Evolutionary conservation across 2,113 vertebrate genomes (phyloP).

Genomic region (Mastomys coucha): DNA sequence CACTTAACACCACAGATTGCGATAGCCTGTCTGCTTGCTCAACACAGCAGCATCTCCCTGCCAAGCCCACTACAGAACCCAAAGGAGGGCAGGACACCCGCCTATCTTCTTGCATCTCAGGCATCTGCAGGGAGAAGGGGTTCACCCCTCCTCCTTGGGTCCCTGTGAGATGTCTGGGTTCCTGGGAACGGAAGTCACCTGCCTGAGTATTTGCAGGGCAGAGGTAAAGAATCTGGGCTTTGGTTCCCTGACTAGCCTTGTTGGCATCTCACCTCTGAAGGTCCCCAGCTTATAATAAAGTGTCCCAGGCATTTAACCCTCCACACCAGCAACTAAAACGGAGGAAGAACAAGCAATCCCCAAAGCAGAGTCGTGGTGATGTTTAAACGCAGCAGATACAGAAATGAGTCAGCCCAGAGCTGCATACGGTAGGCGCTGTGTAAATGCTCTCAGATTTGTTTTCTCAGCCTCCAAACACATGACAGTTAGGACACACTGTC

Average conservation of each 20-base stretch:
- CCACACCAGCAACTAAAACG: neutral
- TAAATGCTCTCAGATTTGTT: neutral
- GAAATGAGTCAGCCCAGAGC: neutral
- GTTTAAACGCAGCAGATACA: rapidly evolving
- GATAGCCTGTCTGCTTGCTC: neutral
- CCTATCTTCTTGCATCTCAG: neutral
- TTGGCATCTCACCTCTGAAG: neutral
- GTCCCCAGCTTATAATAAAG: neutral
- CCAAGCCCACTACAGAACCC: neutral
- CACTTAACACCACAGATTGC: no score
- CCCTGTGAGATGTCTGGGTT: neutral
- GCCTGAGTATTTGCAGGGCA: neutral
- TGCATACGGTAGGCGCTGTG: neutral
- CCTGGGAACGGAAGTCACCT: neutral
- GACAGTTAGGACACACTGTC: neutral
- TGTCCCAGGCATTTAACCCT: no score
- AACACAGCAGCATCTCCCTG: rapidly evolving
- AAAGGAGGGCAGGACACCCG: neutral
- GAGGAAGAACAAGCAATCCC: neutral
- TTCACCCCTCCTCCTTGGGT: neutral
- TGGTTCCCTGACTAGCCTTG: neutral
- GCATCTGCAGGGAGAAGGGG: neutral
- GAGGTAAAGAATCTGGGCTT: neutral
- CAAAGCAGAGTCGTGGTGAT: neutral
- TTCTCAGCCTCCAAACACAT: neutral